Base-by-base conservation (phyloP, 2,797 vertebrate genomes). In the Microcaecilia unicolor region DNA sequence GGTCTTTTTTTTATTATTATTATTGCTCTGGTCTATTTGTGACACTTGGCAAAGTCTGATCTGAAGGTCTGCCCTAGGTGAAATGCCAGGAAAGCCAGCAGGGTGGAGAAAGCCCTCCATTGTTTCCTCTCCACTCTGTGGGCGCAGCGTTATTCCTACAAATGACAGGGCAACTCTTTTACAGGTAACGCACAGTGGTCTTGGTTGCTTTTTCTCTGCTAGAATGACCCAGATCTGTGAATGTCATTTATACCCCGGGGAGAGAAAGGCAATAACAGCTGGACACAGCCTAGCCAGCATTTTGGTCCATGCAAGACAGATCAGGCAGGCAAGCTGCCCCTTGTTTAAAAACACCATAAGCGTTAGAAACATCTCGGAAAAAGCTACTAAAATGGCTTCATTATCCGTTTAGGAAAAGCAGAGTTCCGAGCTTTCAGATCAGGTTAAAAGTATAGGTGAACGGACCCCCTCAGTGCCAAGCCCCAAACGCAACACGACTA, bases 381-480 rank as follows among this genome's bases (percentile, higher is more conserved):
- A 65, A 58, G 63, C 72, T n/a, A 74, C 65, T 56, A 63, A 76
- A 46, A 69, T 67, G 67, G 75, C 61, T 70, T 52, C 40, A 47
- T 62, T 70, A 72, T 70, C 69, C 70, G 57, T 57, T 65, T 62
- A 58, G n/a, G n/a, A n/a, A n/a, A n/a, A n/a, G n/a, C n/a, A n/a
- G n/a, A n/a, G n/a, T n/a, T n/a, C n/a, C n/a, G n/a, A n/a, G n/a
- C n/a, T n/a, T n/a, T n/a, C n/a, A n/a, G n/a, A n/a, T n/a, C n/a
- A n/a, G n/a, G n/a, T n/a, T n/a, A n/a, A n/a, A n/a, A n/a, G n/a
- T n/a, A n/a, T n/a, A n/a, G n/a, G n/a, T n/a, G n/a, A n/a, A n/a
- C n/a, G n/a, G n/a, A n/a, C n/a, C n/a, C n/a, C n/a, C n/a, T n/a
- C n/a, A n/a, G n/a, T n/a, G n/a, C n/a, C n/a, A n/a, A n/a, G n/a